Evolutionary conservation across 2,113 vertebrate genomes (phyloP).

Genomic region (Myotis davidii): DNA sequence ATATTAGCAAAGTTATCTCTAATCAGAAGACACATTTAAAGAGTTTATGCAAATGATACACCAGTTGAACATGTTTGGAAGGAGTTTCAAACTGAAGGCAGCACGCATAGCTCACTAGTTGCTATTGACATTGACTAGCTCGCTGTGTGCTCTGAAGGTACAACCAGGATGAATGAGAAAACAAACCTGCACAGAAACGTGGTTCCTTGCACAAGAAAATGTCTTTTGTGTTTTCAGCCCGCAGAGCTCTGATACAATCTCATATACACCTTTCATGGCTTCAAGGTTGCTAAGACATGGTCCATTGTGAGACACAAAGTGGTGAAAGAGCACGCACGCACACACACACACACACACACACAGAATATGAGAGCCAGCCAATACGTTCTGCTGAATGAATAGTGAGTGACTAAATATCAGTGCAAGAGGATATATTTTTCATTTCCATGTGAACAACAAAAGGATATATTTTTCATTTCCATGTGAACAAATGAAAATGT

Average conservation of each 20-base stretch:
- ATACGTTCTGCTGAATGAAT: background rate
- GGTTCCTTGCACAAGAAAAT: background rate
- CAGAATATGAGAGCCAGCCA: background rate
- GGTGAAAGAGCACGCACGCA: background rate
- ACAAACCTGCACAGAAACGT: background rate
- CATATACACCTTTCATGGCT: background rate
- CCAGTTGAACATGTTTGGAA: background rate
- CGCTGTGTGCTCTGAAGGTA: background rate
- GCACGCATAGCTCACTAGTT: background rate
- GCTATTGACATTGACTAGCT: background rate
- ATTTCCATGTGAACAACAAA: background rate
- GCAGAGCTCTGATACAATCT: background rate
- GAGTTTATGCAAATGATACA: conserved; percentile 15
- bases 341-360: background rate
- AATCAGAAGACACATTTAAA: background rate
- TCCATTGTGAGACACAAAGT: background rate
- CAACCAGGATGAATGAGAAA: background rate
- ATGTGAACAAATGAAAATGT: background rate
- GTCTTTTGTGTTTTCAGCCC: background rate
- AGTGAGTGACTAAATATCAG: background rate
- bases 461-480: background rate
- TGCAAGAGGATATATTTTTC: background rate
- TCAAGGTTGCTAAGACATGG: background rate
- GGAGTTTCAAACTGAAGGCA: background rate
- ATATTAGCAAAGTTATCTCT: background rate